Evolutionary conservation across 2,797 vertebrate species (phyloP).

Genomic region (Euthynnus affinis): DNA sequence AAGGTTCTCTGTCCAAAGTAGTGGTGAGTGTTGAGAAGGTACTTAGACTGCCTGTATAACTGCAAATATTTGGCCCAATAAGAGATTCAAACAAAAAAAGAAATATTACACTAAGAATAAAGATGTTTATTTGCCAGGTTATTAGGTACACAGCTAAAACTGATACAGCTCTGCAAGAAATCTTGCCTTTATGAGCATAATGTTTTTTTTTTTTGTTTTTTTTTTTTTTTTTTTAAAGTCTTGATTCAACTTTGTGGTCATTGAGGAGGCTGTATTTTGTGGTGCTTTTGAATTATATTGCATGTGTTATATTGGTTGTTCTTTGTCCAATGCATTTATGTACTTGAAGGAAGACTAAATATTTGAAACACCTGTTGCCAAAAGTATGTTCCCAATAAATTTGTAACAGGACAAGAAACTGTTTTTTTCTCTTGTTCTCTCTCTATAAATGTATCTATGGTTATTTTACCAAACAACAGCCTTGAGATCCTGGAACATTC

Average conservation of each 20-base stretch:
- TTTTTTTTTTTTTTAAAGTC: too few species aligned
- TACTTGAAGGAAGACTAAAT: neutral
- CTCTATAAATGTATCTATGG: neutral
- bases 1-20: conserved; percentile 12
- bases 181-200: neutral
- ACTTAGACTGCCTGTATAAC: neutral
- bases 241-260: neutral
- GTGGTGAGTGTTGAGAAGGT: conserved; percentile 10
- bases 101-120: neutral
- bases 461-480: conserved; percentile 23
- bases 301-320: neutral
- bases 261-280: neutral
- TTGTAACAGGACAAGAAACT: neutral
- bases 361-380: neutral
- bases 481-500: conserved; percentile 1
- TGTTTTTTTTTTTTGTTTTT: conserved; percentile 1
- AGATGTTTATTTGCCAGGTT: neutral
- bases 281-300: neutral
- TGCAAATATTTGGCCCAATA: neutral
- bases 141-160: neutral
- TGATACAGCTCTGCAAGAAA: neutral
- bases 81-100: neutral
- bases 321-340: neutral
- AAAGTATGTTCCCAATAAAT: neutral
- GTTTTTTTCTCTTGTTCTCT: neutral